Conservation (phyloP, 2,888 invertebrate species). For the Euzophera pinguis region DNA sequence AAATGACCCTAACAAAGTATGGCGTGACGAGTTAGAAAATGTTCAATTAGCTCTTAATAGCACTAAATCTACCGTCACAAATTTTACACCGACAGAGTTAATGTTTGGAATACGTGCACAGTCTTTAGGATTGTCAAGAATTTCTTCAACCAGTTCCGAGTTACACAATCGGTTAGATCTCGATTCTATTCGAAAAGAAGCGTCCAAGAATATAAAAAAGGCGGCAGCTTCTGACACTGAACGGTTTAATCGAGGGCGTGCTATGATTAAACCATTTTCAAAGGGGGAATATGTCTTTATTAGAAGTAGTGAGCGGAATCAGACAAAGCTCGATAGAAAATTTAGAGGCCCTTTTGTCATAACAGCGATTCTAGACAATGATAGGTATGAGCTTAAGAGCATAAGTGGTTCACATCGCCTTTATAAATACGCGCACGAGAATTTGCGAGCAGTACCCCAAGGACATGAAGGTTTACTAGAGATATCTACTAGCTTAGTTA, state of each 20-base stretch:
- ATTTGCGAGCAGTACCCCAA: not conserved
- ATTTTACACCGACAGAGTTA: not conserved
- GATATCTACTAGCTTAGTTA: constrained; percentile 11
- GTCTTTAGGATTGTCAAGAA: not conserved
- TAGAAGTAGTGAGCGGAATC: not conserved
- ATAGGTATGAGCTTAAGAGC: not conserved
- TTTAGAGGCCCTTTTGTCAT: not conserved
- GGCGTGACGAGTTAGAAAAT: not conserved
- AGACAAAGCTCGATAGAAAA: not conserved
- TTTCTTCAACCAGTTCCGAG: not conserved
- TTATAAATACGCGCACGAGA: not conserved
- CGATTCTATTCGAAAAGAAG: not conserved
- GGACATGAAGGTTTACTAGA: constrained; percentile 19
- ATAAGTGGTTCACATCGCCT: not conserved
- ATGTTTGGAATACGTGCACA: not conserved
- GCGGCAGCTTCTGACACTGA: not conserved
- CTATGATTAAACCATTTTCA: not conserved
- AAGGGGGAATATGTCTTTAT: not conserved
- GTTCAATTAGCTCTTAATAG: not conserved
- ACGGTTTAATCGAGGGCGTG: not conserved
- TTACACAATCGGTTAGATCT: not conserved
- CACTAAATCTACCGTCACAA: not conserved
- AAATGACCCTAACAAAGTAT: not conserved
- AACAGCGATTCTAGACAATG: not conserved
- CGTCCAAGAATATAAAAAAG: not conserved